Base-by-base conservation (phyloP, 2,113 vertebrate genomes). In the Crotalus viridis region DNA sequence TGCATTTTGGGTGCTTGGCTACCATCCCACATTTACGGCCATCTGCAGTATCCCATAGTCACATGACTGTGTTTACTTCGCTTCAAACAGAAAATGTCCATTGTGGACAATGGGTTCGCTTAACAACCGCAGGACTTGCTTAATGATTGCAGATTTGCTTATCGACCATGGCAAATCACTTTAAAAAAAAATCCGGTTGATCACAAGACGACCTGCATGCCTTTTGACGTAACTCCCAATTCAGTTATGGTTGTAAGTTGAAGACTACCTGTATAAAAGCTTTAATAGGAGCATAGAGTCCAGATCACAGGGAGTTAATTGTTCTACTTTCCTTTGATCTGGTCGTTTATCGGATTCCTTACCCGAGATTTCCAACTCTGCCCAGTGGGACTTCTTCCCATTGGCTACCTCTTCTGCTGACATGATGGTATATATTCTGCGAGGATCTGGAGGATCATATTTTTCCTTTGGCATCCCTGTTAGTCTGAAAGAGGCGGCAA, bases 381-480 rank as follows among this genome's bases (percentile, higher is more conserved):
- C 98, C 99, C 99, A 99, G 97, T 99, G 97, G 85, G 99, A 99
- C 97, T 99, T 99, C 98, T 99, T 99, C 95, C 99, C 99, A 46
- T 98, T 99, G 96, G 99, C 98, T 96, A 97, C 98, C 97, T 99
- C 99, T 97, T 99, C 99, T 64, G 99, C 98, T 95, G 99, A 99
- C 99, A 99, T 99, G 98, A 99, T 99, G 98, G 99, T 99, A 96
- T 99, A 99, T 98, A 99, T 99, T 98, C 99, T 98, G 96, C 99
- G 99, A 97, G 99, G 99, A 98, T 99, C 99, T 95, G 99, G 99
- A 97, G 99, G 99, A 97, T 99, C 99, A 99, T 99, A 99, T 99
- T 99, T 99, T 99, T 99, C 99, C 98, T 99, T 99, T 99, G 99
- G 99, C 99, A 99, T 99, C 98, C 98, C 99, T 99, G 98, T 98